phyloP scores from a whole-genome alignment of 2,113 vertebrate species.

The Pachypanchax playfairii region DNA sequence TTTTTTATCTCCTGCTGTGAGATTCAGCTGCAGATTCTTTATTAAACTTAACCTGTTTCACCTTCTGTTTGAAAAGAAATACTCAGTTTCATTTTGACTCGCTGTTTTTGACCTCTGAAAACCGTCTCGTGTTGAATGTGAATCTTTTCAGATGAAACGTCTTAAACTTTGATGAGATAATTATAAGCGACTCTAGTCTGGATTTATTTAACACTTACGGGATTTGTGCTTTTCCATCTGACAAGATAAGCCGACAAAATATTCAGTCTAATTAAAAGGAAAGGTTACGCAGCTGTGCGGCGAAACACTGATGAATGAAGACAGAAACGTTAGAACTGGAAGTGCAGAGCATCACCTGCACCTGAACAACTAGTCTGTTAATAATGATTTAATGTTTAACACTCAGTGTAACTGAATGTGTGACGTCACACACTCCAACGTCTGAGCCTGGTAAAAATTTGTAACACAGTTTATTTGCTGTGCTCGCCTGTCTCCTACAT shows the following conservation, averaged over 20 bases:
- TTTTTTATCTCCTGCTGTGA: background rate
- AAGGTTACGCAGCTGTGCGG: background rate
- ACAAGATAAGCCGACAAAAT: background rate
- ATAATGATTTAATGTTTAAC: too few relatives aligned
- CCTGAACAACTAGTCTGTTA: too few relatives aligned
- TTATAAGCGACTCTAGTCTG: background rate
- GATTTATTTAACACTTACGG: background rate
- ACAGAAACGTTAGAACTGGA: too few relatives aligned
- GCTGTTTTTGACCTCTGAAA: background rate
- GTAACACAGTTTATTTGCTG: too few relatives aligned
- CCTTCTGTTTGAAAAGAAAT: background rate
- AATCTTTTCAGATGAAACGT: background rate
- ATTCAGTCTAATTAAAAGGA: background rate
- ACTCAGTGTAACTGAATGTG: too few relatives aligned
- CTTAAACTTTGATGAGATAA: background rate
- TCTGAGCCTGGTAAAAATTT: too few relatives aligned
- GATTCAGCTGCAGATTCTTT: background rate
- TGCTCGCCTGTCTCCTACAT: too few relatives aligned
- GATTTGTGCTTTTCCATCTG: background rate
- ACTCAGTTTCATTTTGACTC: background rate
- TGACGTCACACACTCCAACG: too few relatives aligned
- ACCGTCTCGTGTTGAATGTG: too few relatives aligned
- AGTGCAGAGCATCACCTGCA: too few relatives aligned
- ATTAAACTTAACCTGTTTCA: background rate
- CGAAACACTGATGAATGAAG: background rate